phyloP scores from a whole-genome alignment of 2,113 vertebrate genomes.

The Lepus europaeus region DNA sequence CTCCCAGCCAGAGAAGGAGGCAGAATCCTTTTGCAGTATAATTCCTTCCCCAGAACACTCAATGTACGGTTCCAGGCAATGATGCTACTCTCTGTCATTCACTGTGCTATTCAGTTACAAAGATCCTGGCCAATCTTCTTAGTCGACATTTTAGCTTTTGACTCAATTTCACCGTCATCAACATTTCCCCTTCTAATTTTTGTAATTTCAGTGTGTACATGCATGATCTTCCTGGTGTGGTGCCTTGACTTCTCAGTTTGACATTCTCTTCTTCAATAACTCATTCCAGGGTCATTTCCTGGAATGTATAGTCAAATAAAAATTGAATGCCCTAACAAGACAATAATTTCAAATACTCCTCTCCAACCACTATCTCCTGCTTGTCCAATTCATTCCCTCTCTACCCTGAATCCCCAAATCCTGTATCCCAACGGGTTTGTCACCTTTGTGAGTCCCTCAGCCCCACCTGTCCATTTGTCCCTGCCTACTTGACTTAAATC shows the following conservation, averaged over 20 bases:
- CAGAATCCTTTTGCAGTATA: neutral
- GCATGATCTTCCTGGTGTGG: too few species aligned
- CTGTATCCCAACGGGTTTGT: neutral
- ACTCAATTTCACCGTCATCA: neutral
- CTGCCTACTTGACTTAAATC: neutral
- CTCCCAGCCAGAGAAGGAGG: too few species aligned
- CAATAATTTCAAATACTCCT: neutral
- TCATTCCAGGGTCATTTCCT: neutral
- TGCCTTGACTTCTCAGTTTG: neutral
- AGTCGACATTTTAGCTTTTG: neutral
- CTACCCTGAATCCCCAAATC: neutral
- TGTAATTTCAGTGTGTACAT: neutral
- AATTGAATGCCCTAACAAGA: neutral
- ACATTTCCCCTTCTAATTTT: neutral
- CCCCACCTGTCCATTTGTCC: neutral
- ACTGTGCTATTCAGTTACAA: too few species aligned
- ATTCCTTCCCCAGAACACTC: too few species aligned
- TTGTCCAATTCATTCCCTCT: neutral
- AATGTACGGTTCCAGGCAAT: neutral
- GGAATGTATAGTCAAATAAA: neutral
- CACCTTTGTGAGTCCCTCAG: neutral
- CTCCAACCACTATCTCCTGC: neutral
- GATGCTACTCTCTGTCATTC: too few species aligned
- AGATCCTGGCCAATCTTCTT: too few species aligned
- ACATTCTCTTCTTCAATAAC: neutral